Conservation (phyloP, 2,797 vertebrate species). For the Paedocypris micromegethes region DNA sequence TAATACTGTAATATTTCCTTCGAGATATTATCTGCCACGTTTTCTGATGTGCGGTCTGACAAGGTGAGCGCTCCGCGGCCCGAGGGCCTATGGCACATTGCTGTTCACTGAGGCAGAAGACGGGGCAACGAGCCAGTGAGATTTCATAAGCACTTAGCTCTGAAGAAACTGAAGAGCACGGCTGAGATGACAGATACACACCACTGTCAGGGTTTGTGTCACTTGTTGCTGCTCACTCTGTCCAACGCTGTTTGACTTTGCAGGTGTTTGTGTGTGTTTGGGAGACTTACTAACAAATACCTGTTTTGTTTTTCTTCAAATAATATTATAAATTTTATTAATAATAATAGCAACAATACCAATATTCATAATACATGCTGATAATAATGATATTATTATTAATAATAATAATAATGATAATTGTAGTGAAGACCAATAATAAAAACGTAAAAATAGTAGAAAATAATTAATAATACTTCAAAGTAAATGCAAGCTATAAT, state of each 20-base stretch:
- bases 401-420: no score
- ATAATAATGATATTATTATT: no score
- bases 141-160: conserved; percentile 73
- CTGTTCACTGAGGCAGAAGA: conserved; percentile 63
- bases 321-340: no score
- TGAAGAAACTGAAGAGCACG: conserved; percentile 67
- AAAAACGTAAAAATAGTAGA: no score
- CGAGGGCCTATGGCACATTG: conserved; percentile 56
- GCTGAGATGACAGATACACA: conserved; percentile 52
- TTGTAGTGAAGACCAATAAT: no score
- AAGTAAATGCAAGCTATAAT: no score
- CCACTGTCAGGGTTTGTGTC: conserved; percentile 41
- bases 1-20: conserved; percentile 87
- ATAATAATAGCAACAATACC: no score
- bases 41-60: conserved; percentile 56
- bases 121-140: conserved; percentile 58
- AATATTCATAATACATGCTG: no score
- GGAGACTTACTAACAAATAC: not conserved
- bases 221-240: not conserved
- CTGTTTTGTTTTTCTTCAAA: no score
- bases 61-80: conserved; percentile 59
- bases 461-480: no score
- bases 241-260: conserved; percentile 38
- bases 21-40: conserved; percentile 81
- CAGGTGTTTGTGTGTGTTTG: conserved; percentile 22